Conservation (phyloP, 1,140 invertebrate genomes). For the Drosophila nigromelanica region DNA sequence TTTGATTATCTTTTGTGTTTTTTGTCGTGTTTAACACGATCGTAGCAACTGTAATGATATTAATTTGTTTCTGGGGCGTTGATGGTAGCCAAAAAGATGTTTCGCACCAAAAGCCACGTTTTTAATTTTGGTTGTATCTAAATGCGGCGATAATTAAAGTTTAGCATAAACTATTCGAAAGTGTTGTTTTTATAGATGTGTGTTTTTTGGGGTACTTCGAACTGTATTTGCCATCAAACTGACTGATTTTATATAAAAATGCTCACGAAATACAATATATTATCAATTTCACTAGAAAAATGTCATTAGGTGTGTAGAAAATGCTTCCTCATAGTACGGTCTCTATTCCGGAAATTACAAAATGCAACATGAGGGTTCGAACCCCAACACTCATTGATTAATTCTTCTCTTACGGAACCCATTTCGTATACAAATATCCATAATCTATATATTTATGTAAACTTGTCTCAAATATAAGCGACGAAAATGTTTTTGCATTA, state of each 20-base stretch:
- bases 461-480: background rate
- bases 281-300: no score
- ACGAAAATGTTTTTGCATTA: background rate
- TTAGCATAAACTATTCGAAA: constrained; percentile 5
- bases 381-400: no score
- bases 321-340: no score
- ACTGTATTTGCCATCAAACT: no score
- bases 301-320: no score
- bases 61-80: constrained; percentile 57
- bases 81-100: constrained; percentile 30
- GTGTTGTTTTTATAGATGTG: background rate
- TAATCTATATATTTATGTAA: background rate
- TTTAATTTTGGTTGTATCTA: constrained; percentile 3
- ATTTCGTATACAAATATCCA: no score
- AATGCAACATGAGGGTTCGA: no score
- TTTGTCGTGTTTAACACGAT: constrained; percentile 24
- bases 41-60: constrained; percentile 49
- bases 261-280: background rate
- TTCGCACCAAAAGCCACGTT: constrained; percentile 24
- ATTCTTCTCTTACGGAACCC: no score
- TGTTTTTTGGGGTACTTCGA: background rate
- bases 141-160: constrained; percentile 60
- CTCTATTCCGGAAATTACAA: no score
- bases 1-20: background rate
- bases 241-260: background rate